Base-by-base conservation (phyloP, 2,113 vertebrate genomes). In the Hemicordylus capensis region DNA sequence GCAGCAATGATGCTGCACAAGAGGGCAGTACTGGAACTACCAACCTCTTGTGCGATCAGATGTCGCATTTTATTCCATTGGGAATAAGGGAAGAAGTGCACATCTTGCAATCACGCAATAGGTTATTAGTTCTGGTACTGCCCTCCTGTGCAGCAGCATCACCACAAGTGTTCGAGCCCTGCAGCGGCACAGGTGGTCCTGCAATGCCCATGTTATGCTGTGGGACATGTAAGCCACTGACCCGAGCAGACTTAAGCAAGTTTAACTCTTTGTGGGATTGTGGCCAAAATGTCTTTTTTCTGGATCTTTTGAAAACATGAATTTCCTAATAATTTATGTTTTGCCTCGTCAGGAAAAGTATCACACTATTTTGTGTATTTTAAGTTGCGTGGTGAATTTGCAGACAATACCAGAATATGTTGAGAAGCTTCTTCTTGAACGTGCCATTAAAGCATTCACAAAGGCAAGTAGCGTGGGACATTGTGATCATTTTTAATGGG, bases 281-380 rank as follows among this genome's bases (percentile, higher is more conserved):
- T 48, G 54, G 51, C 22, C 4, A 19, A 26, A 61, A 63, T 63
- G 3, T n/a, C 56, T 58, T 83, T 31, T 17, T 22, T 82, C 28
- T 83, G 63, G 34, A 81, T 73, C 54, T 51, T 7, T 34, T 82
- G 19, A 74, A 75, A 80, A 37, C 66, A 59, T 19, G 90, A 85
- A 48, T 79, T 77, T 26, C 10, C 73, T 89, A 82, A 90, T 7
- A 28, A 91, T 58, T 66, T 92, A 64, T 89, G 86, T 63, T 90
- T 88, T 87, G 69, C 4, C 76, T 63, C 88, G 19, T 79, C 93
- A 99, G 98, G 97, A 96, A 14, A 97, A 98, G 90, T 95, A 97
- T 85, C 97, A 98, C 87, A 98, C 98, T 11, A 90, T 99, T 90
- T 94, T 99, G 54, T 99, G 98, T 51, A 94, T 99, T 91, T 95